Evolutionary conservation across 2,797 vertebrate species (phyloP).

Genomic region (Choloepus didactylus): DNA sequence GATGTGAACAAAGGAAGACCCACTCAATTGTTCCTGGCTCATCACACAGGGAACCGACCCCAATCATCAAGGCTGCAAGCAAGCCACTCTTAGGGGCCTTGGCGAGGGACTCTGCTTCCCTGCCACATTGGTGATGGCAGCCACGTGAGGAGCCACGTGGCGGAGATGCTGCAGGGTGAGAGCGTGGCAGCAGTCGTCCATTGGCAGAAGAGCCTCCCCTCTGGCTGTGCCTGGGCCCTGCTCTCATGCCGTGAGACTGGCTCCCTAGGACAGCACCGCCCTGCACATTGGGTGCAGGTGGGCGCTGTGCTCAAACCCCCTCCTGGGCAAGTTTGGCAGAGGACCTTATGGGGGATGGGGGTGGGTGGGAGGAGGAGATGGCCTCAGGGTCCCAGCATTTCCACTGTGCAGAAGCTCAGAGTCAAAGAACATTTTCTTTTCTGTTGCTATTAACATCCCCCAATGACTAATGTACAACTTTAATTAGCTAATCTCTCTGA

Average conservation of each 20-base stretch:
- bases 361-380: too few species aligned
- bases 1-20: neutral
- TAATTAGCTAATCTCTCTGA: neutral
- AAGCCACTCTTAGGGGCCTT: neutral
- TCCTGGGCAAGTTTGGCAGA: neutral
- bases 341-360: too few species aligned
- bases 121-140: neutral
- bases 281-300: too few species aligned
- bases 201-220: neutral
- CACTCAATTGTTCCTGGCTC: neutral
- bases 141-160: neutral
- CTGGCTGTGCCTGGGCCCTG: neutral
- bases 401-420: neutral
- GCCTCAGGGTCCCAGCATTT: neutral
- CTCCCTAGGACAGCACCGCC: neutral
- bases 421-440: neutral
- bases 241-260: neutral
- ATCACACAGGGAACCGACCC: neutral
- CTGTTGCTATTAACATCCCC: neutral
- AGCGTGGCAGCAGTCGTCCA: fast-evolving
- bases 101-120: neutral
- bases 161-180: fast-evolving
- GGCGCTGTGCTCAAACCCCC: neutral
- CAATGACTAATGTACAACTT: neutral
- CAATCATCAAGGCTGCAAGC: neutral